Evolutionary conservation across 2,888 invertebrate species (phyloP).

Genomic region (Thyatira batis): DNA sequence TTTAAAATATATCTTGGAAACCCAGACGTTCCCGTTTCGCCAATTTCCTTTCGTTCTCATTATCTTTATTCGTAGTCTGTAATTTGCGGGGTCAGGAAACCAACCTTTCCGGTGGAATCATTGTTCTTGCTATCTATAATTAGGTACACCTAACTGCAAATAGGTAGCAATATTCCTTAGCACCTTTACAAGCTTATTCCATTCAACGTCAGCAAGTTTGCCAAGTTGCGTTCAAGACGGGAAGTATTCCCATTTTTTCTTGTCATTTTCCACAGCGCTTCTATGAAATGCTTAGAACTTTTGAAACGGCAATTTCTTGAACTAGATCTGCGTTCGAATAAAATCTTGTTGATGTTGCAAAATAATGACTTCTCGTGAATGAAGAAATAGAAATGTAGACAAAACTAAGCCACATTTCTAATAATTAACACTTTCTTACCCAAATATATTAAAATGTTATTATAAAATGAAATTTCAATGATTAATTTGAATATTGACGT

Average conservation of each 20-base stretch:
- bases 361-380: not conserved
- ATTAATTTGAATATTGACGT: too few species aligned
- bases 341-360: not conserved
- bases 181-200: constrained; percentile 1
- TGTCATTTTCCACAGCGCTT: constrained; percentile 1
- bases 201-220: constrained; percentile 2
- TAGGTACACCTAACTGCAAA: constrained; percentile 25
- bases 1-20: constrained; percentile 7
- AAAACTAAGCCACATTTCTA: too few species aligned
- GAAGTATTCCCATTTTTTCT: not conserved
- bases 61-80: constrained; percentile 40
- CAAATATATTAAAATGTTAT: too few species aligned
- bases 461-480: too few species aligned
- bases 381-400: too few species aligned
- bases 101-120: constrained; percentile 21
- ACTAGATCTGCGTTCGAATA: not conserved
- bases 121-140: constrained; percentile 25
- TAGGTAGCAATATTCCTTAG: constrained; percentile 11
- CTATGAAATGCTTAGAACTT: not conserved
- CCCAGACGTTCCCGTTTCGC: constrained; percentile 20
- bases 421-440: too few species aligned
- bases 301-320: not conserved
- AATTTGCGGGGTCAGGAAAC: constrained; percentile 31
- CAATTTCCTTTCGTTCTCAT: constrained; percentile 34
- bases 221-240: not conserved